Conservation (phyloP, 2,113 vertebrate genomes). For the Triplophysa tibetana region DNA sequence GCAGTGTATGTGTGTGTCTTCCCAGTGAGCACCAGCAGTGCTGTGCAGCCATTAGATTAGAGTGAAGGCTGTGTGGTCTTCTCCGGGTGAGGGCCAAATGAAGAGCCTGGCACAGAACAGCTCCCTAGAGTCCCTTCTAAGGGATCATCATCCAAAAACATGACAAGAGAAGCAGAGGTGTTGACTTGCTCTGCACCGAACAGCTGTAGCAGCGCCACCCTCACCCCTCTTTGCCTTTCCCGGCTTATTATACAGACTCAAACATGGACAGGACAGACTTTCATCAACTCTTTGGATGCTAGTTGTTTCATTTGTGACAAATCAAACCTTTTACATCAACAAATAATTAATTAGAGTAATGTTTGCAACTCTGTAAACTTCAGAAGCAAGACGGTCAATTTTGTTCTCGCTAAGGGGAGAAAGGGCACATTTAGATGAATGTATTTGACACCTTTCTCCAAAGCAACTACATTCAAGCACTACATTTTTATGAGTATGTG, state of each 20-base stretch:
- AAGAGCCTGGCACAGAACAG: constrained; percentile 27
- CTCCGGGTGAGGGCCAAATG: constrained; percentile 28
- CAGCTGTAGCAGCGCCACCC: neutral
- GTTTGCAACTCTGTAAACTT: too few species aligned
- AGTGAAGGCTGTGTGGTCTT: constrained; percentile 9
- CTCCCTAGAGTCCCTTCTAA: constrained; percentile 34
- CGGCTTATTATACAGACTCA: neutral
- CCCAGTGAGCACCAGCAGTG: neutral
- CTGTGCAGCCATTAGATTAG: constrained; percentile 23
- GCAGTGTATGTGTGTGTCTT: constrained; percentile 12
- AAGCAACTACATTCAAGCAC: too few species aligned
- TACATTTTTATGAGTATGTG: too few species aligned
- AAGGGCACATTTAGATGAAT: too few species aligned
- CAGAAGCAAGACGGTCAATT: too few species aligned
- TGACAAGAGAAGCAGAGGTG: constrained; percentile 29
- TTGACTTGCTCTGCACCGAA: constrained; percentile 13
- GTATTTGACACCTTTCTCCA: too few species aligned
- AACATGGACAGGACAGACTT: neutral
- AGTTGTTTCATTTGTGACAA: too few species aligned
- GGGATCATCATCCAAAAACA: constrained; percentile 45
- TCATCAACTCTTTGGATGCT: constrained; percentile 5
- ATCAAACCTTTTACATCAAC: too few species aligned
- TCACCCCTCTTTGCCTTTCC: neutral
- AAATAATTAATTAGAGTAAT: too few species aligned
- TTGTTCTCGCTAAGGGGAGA: too few species aligned